A percentile compares a stretch with the other conserved stretches of the same genome.
phyloP scores from a whole-genome alignment of 2,113 vertebrate species.

The Agapornis roseicollis region DNA sequence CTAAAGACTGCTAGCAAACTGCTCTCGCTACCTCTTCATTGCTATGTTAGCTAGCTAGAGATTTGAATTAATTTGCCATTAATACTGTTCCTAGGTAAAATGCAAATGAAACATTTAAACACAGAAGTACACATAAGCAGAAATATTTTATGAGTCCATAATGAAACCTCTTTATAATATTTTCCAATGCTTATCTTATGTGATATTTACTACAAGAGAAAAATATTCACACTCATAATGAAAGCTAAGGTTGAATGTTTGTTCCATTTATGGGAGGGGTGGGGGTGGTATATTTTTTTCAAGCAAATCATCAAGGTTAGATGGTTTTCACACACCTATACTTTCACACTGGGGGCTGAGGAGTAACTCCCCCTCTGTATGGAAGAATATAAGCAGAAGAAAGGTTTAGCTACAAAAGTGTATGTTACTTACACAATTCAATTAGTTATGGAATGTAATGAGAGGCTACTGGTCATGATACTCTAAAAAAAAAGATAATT shows the following conservation, averaged over 20 bases:
- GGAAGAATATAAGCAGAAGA: not conserved
- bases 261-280: not conserved
- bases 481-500: not conserved
- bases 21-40: not conserved
- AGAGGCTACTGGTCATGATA: not conserved
- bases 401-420: not conserved
- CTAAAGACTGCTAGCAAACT: not conserved
- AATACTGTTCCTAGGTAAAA: not conserved
- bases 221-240: not conserved
- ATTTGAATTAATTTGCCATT: not conserved
- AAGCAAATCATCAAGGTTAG: not conserved
- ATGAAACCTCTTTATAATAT: not conserved
- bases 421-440: not conserved
- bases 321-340: not conserved
- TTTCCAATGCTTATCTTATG: not conserved
- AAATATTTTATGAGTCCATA: not conserved
- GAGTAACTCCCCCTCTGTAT: not conserved
- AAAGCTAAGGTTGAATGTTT: not conserved
- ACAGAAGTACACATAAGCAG: not conserved
- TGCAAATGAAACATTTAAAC: not conserved
- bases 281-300: not conserved
- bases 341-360: not conserved
- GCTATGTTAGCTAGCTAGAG: not conserved
- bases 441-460: not conserved
- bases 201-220: not conserved